phyloP scores from a whole-genome alignment of 2,888 invertebrate species.

The Ormyrus rosae region DNA sequence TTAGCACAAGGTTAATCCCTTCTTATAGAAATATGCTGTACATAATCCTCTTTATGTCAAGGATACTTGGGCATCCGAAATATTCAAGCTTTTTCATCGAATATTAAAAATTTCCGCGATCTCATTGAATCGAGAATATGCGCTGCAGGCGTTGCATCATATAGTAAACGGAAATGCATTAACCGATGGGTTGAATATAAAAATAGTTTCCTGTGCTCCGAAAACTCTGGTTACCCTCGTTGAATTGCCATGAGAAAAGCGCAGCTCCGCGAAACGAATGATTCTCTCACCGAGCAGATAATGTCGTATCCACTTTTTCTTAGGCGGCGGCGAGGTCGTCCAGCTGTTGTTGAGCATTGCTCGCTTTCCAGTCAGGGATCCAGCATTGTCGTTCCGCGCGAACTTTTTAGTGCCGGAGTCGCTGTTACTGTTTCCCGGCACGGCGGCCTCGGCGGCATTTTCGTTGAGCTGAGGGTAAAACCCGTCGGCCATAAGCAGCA shows the following conservation, averaged over 20 bases:
- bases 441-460: background rate
- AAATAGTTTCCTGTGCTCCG: no score
- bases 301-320: conserved; percentile 86
- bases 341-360: conserved; percentile 60
- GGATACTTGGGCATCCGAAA: no score
- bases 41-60: no score
- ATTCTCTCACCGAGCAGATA: conserved; percentile 79
- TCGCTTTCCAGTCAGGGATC: conserved; percentile 58
- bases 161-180: no score
- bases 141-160: no score
- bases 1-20: conserved; percentile 31
- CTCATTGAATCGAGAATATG: no score
- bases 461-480: conserved; percentile 51
- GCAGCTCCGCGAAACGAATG: background rate
- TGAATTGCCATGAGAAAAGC: no score
- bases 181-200: no score
- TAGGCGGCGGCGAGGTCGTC: conserved; percentile 79
- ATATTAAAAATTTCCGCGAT: no score
- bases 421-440: conserved; percentile 54
- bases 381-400: conserved; percentile 55
- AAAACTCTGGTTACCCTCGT: no score
- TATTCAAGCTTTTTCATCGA: no score
- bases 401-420: conserved; percentile 26
- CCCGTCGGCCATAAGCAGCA: conserved; percentile 70
- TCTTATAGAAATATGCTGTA: no score